These are phyloP conservation scores for Hiodon alosoides DNA, from an alignment of 2,113 vertebrate genomes.

Conservation along the genomic window DNA sequence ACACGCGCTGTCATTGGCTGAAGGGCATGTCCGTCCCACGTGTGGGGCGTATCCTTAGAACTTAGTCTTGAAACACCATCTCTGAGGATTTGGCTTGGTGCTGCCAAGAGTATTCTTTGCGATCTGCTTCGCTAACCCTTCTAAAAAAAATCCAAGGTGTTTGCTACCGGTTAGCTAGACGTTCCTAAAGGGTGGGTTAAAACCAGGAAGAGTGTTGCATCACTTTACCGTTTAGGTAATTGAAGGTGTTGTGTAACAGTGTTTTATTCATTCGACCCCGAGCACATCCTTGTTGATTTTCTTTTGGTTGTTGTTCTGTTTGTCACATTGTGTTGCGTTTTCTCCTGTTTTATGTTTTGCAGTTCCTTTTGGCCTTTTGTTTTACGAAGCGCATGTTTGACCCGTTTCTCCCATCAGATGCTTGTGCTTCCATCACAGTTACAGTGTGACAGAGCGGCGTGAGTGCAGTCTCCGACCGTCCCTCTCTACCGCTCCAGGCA, in stretches of 20 bases:
- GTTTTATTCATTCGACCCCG: slow-evolving; percentile 1
- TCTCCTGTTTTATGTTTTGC: slow-evolving; percentile 75
- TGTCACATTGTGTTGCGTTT: slow-evolving; percentile 27
- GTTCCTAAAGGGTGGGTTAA: too few relatives aligned
- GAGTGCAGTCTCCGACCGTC: slow-evolving; percentile 69
- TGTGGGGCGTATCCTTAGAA: too few relatives aligned
- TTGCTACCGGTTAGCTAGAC: too few relatives aligned
- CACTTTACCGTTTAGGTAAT: too few relatives aligned
- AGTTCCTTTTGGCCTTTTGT: slow-evolving; percentile 73
- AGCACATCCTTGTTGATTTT: slow-evolving; percentile 5
- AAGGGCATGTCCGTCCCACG: neutral
- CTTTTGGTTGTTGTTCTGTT: slow-evolving; percentile 40
- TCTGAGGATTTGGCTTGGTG: too few relatives aligned
- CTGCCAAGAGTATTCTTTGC: too few relatives aligned
- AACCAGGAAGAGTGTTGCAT: too few relatives aligned
- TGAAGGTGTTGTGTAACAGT: neutral
- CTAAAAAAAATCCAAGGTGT: too few relatives aligned
- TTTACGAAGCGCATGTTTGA: slow-evolving; percentile 81
- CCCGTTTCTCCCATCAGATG: slow-evolving; percentile 73
- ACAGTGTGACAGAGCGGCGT: slow-evolving; percentile 61
- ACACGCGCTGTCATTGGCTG: neutral
- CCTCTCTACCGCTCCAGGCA: slow-evolving; percentile 9
- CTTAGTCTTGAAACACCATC: too few relatives aligned
- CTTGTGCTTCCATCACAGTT: slow-evolving; percentile 50
- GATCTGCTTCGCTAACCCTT: too few relatives aligned